A percentile compares a stretch with the other conserved stretches of the same genome.
These are phyloP conservation scores for Furcula furcula DNA, from an alignment of 2,888 invertebrate species.

Conservation along the genomic window DNA sequence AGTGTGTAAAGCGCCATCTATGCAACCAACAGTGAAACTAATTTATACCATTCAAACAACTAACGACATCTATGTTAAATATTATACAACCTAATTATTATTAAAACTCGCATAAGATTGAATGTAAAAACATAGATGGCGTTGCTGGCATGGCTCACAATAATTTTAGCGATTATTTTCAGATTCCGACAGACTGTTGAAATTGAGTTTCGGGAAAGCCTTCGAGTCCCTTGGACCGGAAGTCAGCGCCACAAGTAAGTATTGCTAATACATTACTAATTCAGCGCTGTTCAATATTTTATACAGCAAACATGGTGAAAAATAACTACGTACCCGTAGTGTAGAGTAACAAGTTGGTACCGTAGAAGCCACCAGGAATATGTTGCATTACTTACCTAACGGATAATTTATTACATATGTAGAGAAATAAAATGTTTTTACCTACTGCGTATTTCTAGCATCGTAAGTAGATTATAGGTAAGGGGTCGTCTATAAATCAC, in stretches of 20 bases:
- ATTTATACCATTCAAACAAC: slow-evolving; percentile 2
- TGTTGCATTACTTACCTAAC: no score
- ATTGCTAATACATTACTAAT: slow-evolving; percentile 22
- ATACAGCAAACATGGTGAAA: slow-evolving; percentile 24
- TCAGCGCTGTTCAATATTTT: slow-evolving; percentile 30
- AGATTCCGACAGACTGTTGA: slow-evolving; percentile 76
- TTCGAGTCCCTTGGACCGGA: slow-evolving; percentile 85
- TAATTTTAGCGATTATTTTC: slow-evolving; percentile 35
- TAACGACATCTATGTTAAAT: slow-evolving; percentile 32
- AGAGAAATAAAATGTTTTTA: no score
- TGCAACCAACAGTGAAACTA: slow-evolving; percentile 7
- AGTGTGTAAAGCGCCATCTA: slow-evolving; percentile 17
- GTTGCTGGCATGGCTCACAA: slow-evolving; percentile 7
- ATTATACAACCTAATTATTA: no score
- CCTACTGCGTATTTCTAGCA: no score
- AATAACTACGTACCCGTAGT: no score
- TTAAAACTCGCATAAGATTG: no score
- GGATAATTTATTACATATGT: no score
- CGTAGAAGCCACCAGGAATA: no score
- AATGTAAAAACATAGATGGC: slow-evolving; percentile 39
- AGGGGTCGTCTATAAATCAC: background rate
- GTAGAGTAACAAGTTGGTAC: no score
- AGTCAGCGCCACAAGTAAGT: slow-evolving; percentile 90
- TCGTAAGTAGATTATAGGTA: slow-evolving; percentile 8
- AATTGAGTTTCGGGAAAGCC: slow-evolving; percentile 77